These are phyloP conservation scores for Shargacucullia verbasci DNA, from an alignment of 2,888 invertebrate species.

Conservation along the genomic window DNA sequence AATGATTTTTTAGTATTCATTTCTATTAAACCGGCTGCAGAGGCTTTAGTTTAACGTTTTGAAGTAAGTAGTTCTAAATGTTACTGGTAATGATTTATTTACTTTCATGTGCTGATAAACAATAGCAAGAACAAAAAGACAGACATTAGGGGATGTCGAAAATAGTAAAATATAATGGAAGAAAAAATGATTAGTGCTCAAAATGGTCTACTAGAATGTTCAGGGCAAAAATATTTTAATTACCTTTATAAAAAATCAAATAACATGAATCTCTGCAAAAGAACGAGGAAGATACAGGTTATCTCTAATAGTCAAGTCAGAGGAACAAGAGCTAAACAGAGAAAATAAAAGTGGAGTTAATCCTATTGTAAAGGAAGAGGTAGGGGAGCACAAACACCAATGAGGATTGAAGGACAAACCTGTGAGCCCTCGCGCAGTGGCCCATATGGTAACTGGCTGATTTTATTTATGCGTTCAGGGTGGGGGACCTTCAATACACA, in stretches of 20 bases:
- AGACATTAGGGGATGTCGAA: constrained; percentile 64
- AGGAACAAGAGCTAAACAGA: constrained; percentile 67
- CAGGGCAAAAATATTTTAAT: constrained; percentile 26
- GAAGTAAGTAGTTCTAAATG: constrained; percentile 61
- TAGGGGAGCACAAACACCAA: constrained; percentile 87
- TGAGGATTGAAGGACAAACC: constrained; percentile 89
- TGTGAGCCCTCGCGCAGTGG: constrained; percentile 91
- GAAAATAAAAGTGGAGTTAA: constrained; percentile 66
- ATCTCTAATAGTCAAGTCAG: constrained; percentile 64
- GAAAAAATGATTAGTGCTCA: constrained; percentile 73
- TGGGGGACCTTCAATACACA: constrained; percentile 91
- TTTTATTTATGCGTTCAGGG: constrained; percentile 90
- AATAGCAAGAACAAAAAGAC: constrained; percentile 73
- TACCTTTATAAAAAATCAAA: constrained; percentile 43
- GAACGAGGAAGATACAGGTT: constrained; percentile 55
- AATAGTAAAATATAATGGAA: constrained; percentile 62
- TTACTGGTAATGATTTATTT: constrained; percentile 65
- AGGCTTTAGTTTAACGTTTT: constrained; percentile 77
- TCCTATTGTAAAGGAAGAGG: constrained; percentile 77
- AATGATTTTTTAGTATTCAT: constrained; percentile 25
- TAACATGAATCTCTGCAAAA: constrained; percentile 74
- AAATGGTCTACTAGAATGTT: constrained; percentile 59
- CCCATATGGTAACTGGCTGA: constrained; percentile 91
- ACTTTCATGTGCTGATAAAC: constrained; percentile 89
- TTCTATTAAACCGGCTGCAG: constrained; percentile 75